Evolutionary conservation across 2,113 vertebrate species (phyloP).

Genomic region (Castor canadensis): DNA sequence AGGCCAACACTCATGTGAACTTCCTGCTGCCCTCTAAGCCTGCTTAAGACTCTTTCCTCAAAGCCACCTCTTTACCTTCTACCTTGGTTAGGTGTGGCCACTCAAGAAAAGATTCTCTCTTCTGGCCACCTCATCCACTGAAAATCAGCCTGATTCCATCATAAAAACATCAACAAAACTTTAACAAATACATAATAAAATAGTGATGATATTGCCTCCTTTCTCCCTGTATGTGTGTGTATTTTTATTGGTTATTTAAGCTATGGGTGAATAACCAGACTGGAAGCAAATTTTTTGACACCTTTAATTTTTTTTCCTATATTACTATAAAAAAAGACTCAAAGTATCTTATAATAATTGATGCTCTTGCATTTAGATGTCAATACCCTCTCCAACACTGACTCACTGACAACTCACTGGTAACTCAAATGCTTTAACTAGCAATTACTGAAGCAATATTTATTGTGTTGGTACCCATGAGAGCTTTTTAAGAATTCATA

Average conservation of each 20-base stretch:
- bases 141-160: constrained; percentile 68
- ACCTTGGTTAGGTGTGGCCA: not conserved
- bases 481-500: constrained; percentile 23
- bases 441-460: constrained; percentile 36
- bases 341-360: not conserved
- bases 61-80: not conserved
- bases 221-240: constrained; percentile 75
- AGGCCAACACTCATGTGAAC: not conserved
- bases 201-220: constrained; percentile 80
- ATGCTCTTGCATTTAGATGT: not conserved
- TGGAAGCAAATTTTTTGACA: constrained; percentile 31
- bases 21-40: not conserved
- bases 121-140: constrained; percentile 48
- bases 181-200: constrained; percentile 83
- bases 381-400: not conserved
- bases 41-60: not conserved
- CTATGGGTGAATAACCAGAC: constrained; percentile 75
- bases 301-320: constrained; percentile 45
- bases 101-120: constrained; percentile 62
- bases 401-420: not conserved
- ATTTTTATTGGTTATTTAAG: constrained; percentile 83
- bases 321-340: constrained; percentile 20
- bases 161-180: constrained; percentile 83
- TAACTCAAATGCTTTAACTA: constrained; percentile 14
- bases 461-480: constrained; percentile 18